phyloP scores from a whole-genome alignment of 2,113 vertebrate species.

The Ciconia maguari region DNA sequence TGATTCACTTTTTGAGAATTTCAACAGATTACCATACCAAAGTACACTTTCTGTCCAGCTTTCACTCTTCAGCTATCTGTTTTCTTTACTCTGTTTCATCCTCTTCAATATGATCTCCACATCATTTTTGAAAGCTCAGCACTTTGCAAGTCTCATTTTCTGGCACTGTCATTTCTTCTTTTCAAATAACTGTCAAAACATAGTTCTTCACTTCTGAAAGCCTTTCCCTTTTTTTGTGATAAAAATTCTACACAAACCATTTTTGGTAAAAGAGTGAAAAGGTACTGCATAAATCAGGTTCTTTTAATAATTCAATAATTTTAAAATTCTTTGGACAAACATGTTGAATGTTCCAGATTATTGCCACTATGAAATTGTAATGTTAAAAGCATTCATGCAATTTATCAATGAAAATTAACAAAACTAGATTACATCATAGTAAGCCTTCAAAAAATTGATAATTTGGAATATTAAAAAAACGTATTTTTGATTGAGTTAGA shows the following conservation, averaged over 20 bases:
- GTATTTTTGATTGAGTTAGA: background rate
- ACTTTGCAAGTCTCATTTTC: background rate
- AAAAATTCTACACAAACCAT: background rate
- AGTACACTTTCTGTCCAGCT: background rate
- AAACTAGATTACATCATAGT: background rate
- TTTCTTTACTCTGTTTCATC: background rate
- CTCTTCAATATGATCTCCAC: background rate
- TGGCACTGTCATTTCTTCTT: background rate
- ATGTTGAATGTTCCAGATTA: background rate
- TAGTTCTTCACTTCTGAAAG: background rate
- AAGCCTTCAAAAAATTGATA: background rate
- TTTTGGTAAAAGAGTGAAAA: background rate
- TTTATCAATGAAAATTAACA: background rate
- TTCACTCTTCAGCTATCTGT: background rate
- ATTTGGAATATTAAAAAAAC: background rate
- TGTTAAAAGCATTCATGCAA: background rate
- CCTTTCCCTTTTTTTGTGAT: background rate
- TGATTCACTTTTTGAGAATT: background rate
- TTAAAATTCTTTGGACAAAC: background rate
- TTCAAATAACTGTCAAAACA: background rate
- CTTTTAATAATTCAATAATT: background rate
- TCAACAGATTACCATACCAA: constrained; percentile 21
- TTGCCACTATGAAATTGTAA: background rate
- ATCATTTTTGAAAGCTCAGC: background rate
- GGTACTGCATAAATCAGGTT: background rate